Evolutionary conservation across 2,888 invertebrate species (phyloP), one percentile per base, ranked within the genome.

Genomic region (Phymatocera aterrima): DNA sequence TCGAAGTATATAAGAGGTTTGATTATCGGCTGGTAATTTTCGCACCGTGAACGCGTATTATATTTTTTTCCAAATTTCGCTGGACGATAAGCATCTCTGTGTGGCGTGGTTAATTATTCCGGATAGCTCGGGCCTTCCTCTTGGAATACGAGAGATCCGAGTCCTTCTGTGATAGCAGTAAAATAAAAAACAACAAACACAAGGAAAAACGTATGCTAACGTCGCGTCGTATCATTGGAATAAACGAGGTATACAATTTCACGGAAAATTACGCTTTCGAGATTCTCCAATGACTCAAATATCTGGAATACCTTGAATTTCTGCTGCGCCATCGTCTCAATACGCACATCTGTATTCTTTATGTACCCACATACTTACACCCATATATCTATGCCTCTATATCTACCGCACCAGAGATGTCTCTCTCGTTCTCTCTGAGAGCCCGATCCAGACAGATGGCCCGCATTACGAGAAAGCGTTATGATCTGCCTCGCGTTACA

Each of bases 401-500:
- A 61, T 12, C 28, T 24, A 61, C 60, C 12, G 60, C 18, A 34
- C 37, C 61, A 34, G n/a, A 68, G 61, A 28, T 46, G 68, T 46
- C 43, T 46, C 68, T 43, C 68, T 15, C 24, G 24, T 43, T 46
- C 43, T 46, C 68, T 43, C 68, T 15, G 43, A n/a, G 28, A 72
- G 48, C 72, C 48, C 48, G 72, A 87, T 85, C 87, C 82, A 87
- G 87, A 87, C 82, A 82, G 82, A 87, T 86, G 80, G 82, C 83
- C 78, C 79, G 82, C 80, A 84, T 87, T 86, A 85, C 84, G 81
- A 72, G 79, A 78, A 82, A 85, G 83, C 83, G 85, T 86, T 87
- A 86, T 86, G 86, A 86, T 86, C 86, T 86, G 83, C 84, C 85
- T 80, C 83, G 79, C 81, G 84, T 86, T 86, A 87, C 83, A 84